phyloP scores from a whole-genome alignment of 2,797 vertebrate species.

The Myiotriccus ornatus region DNA sequence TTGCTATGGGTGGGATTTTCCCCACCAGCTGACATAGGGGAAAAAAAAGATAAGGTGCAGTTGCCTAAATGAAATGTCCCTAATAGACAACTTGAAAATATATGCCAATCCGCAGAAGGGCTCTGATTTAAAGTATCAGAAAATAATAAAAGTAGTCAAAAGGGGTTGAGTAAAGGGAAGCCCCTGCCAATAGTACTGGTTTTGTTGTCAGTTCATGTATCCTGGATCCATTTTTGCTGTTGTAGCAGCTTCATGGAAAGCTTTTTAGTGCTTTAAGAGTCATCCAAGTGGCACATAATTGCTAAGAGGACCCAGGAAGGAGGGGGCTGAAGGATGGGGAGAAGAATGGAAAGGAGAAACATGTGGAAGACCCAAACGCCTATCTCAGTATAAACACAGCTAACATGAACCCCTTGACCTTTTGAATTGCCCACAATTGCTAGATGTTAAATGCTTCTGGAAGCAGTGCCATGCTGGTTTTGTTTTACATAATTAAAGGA shows the following conservation, averaged over 20 bases:
- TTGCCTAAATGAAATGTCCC: not conserved
- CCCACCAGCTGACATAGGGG: not conserved
- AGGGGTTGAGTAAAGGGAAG: not conserved
- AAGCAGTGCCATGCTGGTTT: not conserved
- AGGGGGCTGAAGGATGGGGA: not conserved
- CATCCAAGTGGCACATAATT: not conserved
- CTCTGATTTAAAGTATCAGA: not conserved
- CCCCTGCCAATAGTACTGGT: not conserved
- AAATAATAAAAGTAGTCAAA: not conserved
- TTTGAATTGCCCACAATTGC: not conserved
- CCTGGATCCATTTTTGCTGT: not conserved
- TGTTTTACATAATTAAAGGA: conserved; percentile 38
- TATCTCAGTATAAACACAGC: not conserved
- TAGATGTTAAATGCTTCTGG: not conserved
- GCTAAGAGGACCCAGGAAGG: not conserved
- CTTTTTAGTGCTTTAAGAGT: not conserved
- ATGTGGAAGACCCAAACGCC: not conserved
- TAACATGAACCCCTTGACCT: not conserved
- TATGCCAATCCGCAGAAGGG: not conserved
- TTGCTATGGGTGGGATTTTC: conserved; percentile 19
- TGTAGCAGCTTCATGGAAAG: not conserved
- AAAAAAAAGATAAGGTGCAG: not conserved
- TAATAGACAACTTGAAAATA: not conserved
- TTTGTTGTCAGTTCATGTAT: not conserved
- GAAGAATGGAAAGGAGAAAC: not conserved